Evolutionary conservation across 2,113 vertebrate species (phyloP).

Genomic region (Rafetus swinhoei): DNA sequence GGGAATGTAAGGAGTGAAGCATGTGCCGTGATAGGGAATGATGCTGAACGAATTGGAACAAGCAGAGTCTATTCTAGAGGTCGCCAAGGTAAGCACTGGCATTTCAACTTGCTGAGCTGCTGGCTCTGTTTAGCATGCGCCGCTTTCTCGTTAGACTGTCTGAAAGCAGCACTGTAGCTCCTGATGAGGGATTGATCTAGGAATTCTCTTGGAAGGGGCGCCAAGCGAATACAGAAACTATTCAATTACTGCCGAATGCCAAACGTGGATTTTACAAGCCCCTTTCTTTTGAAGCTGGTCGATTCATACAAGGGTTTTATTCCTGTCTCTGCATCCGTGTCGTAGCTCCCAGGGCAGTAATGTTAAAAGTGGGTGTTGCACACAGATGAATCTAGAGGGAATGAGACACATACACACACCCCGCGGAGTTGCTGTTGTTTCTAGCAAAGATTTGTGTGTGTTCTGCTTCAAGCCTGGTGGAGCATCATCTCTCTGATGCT

Average conservation of each 20-base stretch:
- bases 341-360: slow-evolving; percentile 7
- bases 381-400: neutral
- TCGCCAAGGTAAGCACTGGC: neutral
- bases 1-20: neutral
- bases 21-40: neutral
- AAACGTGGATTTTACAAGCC: neutral
- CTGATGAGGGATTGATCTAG: neutral
- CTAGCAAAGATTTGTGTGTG: neutral
- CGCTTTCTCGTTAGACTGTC: neutral
- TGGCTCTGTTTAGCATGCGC: neutral
- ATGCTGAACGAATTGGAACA: neutral
- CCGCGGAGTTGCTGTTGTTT: slow-evolving; percentile 23
- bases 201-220: neutral
- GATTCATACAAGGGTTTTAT: neutral
- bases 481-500: neutral
- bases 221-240: slow-evolving; percentile 1
- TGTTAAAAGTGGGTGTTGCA: neutral
- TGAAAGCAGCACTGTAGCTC: neutral
- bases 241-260: neutral
- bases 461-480: neutral
- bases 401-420: neutral
- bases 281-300: neutral
- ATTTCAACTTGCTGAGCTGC: neutral
- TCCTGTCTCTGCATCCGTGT: slow-evolving; percentile 31
- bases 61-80: neutral